These are phyloP conservation scores for Pseudopodoces humilis DNA, from an alignment of 2,113 vertebrate genomes.

Conservation along the genomic window DNA sequence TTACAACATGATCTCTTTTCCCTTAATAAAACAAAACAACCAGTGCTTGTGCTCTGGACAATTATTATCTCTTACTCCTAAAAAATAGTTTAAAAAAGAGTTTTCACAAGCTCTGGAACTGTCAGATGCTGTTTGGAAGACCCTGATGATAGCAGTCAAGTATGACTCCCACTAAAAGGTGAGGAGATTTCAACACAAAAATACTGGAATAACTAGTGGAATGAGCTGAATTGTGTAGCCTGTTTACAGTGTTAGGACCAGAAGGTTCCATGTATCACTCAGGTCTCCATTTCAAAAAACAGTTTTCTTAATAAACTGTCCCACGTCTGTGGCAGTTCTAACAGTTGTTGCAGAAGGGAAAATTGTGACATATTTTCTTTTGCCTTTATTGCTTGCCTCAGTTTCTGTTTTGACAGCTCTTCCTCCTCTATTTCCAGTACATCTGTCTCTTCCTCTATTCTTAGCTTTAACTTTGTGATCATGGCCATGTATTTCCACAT, in stretches of 20 bases:
- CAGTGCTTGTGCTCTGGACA: background rate
- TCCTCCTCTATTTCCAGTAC: background rate
- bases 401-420: background rate
- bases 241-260: background rate
- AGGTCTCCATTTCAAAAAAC: background rate
- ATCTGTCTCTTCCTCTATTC: background rate
- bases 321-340: background rate
- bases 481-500: background rate
- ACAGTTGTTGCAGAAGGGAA: background rate
- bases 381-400: background rate
- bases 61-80: background rate
- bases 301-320: background rate
- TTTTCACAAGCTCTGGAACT: background rate
- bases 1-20: background rate
- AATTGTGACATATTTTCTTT: background rate
- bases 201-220: background rate
- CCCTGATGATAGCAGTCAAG: background rate
- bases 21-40: background rate
- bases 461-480: background rate
- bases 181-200: background rate
- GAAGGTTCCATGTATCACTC: background rate
- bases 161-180: background rate
- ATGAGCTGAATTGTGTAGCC: background rate
- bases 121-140: background rate
- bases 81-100: no score